These are phyloP conservation scores for Crotalus tigris DNA, from an alignment of 2,113 vertebrate genomes.

Conservation along the genomic window DNA sequence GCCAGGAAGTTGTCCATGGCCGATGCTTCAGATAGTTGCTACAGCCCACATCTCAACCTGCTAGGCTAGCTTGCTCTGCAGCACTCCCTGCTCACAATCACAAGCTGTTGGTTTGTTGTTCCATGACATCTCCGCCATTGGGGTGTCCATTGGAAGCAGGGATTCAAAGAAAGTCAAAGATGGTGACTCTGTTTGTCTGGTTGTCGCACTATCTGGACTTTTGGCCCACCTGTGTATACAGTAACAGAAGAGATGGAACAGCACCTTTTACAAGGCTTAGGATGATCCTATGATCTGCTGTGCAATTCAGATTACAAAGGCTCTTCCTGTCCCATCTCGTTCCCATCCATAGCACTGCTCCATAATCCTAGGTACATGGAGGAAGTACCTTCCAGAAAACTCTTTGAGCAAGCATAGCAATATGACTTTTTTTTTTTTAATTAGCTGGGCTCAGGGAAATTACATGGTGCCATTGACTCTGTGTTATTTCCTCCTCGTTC, in stretches of 20 bases:
- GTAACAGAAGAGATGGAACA: not conserved
- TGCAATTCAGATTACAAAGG: not conserved
- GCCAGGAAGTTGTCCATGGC: not conserved
- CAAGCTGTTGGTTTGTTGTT: not conserved
- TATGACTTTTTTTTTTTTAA: not conserved
- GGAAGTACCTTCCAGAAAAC: not conserved
- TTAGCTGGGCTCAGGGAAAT: not conserved
- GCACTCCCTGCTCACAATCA: not conserved
- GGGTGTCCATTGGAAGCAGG: not conserved
- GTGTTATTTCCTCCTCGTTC: not conserved
- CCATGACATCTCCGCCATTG: not conserved
- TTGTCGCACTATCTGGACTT: not conserved
- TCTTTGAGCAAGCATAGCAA: not conserved
- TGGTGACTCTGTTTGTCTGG: not conserved
- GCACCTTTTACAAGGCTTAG: not conserved
- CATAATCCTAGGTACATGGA: not conserved
- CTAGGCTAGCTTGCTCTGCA: not conserved
- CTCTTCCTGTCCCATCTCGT: not conserved
- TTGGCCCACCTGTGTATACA: not conserved
- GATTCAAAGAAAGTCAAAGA: not conserved
- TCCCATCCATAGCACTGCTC: not conserved
- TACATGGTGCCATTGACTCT: not conserved
- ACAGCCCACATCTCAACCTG: not conserved
- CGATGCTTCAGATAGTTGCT: not conserved
- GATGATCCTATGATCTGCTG: not conserved